These are phyloP conservation scores for Nicator chloris DNA, from an alignment of 2,113 vertebrate genomes.

Conservation along the genomic window DNA sequence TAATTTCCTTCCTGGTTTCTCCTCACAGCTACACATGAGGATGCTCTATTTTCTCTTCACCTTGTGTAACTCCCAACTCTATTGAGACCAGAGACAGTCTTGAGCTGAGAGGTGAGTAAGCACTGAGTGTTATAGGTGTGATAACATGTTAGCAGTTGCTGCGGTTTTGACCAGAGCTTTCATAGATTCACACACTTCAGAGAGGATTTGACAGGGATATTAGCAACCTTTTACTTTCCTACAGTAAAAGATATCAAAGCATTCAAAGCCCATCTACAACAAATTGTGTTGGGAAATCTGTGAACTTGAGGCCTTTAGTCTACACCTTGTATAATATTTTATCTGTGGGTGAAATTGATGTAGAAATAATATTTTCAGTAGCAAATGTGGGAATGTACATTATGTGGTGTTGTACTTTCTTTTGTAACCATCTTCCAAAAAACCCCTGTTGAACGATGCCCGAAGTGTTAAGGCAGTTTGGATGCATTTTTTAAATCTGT, in stretches of 20 bases:
- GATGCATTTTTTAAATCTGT: neutral
- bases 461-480: neutral
- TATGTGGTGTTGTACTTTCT: neutral
- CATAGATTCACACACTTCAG: neutral
- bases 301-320: neutral
- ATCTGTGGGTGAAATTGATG: neutral
- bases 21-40: neutral
- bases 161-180: neutral
- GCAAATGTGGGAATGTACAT: neutral
- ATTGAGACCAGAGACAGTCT: neutral
- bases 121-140: neutral
- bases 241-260: neutral
- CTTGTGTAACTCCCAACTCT: neutral
- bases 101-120: neutral
- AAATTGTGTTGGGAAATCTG: neutral
- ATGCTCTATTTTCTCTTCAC: neutral
- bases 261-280: neutral
- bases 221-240: neutral
- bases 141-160: neutral
- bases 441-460: rapidly evolving
- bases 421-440: neutral
- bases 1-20: neutral
- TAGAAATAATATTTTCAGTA: neutral
- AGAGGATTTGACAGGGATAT: neutral
- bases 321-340: neutral